phyloP scores from a whole-genome alignment of 2,888 invertebrate species.

The Mythimna vitellina region DNA sequence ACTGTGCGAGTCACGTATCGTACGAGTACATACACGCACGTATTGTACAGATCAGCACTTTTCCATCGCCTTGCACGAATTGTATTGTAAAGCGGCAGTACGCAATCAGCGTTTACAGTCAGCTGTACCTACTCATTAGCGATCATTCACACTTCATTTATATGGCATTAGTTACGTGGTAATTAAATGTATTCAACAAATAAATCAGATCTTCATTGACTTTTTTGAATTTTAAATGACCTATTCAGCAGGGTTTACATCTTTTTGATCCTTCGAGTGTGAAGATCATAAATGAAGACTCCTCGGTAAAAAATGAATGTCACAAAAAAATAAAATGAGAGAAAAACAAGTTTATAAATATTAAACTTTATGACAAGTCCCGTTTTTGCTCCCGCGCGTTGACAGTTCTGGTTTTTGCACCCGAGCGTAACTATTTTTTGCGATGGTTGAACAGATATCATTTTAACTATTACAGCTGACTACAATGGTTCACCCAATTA shows the following conservation, averaged over 20 bases:
- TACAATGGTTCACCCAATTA: neutral
- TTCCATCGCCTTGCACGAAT: neutral
- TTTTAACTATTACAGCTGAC: neutral
- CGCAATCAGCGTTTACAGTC: neutral
- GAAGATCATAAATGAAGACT: neutral
- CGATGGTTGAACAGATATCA: neutral
- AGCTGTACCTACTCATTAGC: neutral
- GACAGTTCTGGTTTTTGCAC: neutral
- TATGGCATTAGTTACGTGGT: neutral
- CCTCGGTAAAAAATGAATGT: neutral
- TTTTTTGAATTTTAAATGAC: neutral
- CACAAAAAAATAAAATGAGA: neutral
- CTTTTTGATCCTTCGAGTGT: neutral
- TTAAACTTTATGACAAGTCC: neutral
- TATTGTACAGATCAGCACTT: neutral
- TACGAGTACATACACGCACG: neutral
- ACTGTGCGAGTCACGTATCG: neutral
- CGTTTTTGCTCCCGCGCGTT: neutral
- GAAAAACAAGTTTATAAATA: neutral
- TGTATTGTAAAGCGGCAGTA: neutral
- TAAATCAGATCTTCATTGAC: neutral
- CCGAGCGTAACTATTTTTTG: neutral
- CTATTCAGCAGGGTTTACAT: neutral
- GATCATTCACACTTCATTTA: too few relatives aligned
- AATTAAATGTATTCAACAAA: too few relatives aligned